Base-by-base conservation (phyloP, 2,888 invertebrate genomes). In the Marasmarcha lunaedactyla region DNA sequence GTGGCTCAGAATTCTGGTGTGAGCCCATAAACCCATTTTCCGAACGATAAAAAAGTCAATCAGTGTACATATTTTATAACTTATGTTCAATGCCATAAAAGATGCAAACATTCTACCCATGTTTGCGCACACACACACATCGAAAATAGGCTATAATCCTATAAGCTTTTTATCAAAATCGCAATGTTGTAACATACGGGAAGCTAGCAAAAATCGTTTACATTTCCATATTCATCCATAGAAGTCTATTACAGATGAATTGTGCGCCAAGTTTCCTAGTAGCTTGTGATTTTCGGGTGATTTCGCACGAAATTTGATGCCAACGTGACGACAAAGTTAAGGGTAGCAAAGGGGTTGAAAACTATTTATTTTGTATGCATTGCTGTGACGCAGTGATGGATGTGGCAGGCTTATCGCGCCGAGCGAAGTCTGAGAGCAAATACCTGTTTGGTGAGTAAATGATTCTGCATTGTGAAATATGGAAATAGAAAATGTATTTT, bases 191-290 rank as follows among this genome's bases (percentile, higher is more conserved):
- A 71, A 61, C 72, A 71, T 59, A 47, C 69, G 62, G 67, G 69
- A 71, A 65, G 66, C 60, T 34, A 49, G 46, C 51, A 57, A 54
- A 62, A 69, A 65, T 68, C 63, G 63, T 65, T 69, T 67, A 61
- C 63, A 72, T 74, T 73, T 73, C 68, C 72, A 74, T 71, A 71
- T 56, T 55, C 61, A 54, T 54, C 59, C 63, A 66, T 63, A 60
- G 55, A 49, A 57, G 52, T 69, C 69, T 69, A 72, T 77, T 73
- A 73, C 63, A 51, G 54, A 46, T 47, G 62, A 57, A 71, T 79
- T 81, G 78, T 78, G 63, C 58, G 45, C 57, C 4, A 20, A 5
- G 20, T 20, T 20, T 7, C 20, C 20, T 20, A 20, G 20, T 20
- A 20, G 20, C 20, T 20, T 7, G 3, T 7, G 20, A 20, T 20